A percentile compares a stretch with the other conserved stretches of the same genome.
These are phyloP conservation scores for Baronia brevicornis DNA, from an alignment of 2,888 invertebrate genomes.

Conservation along the genomic window DNA sequence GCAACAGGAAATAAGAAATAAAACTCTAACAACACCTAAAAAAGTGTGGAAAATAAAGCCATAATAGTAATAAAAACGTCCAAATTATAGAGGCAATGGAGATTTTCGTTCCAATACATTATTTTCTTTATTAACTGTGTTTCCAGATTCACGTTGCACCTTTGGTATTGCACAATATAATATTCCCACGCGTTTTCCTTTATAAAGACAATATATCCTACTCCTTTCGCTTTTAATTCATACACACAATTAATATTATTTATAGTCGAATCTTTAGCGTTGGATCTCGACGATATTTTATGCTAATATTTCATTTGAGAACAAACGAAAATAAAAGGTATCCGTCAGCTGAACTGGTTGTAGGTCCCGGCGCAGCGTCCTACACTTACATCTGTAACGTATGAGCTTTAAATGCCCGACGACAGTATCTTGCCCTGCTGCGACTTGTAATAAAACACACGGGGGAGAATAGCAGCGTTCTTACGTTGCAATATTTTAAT, in stretches of 20 bases:
- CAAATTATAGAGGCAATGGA: too few relatives aligned
- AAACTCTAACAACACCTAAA: too few relatives aligned
- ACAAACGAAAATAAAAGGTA: constrained; percentile 49
- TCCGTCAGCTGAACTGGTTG: constrained; percentile 38
- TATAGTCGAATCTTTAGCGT: constrained; percentile 45
- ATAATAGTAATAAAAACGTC: too few relatives aligned
- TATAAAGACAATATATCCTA: constrained; percentile 6
- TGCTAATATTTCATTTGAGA: constrained; percentile 59
- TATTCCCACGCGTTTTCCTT: too few relatives aligned
- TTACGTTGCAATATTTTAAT: constrained; percentile 72
- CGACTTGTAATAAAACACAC: constrained; percentile 65
- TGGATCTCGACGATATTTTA: constrained; percentile 55
- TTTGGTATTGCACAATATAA: neutral
- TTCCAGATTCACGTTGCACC: too few relatives aligned
- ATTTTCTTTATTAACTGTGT: too few relatives aligned
- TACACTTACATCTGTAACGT: constrained; percentile 64
- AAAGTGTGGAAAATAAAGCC: too few relatives aligned
- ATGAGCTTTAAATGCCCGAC: constrained; percentile 67
- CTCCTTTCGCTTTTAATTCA: constrained; percentile 14
- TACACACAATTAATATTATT: constrained; percentile 41
- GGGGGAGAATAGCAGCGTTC: constrained; percentile 64
- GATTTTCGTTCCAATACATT: too few relatives aligned
- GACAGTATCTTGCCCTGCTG: constrained; percentile 62
- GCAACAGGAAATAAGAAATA: too few relatives aligned
- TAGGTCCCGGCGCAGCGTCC: constrained; percentile 40